A percentile compares a stretch with the other conserved stretches of the same genome.
Conservation (phyloP, 2,888 invertebrate species). For the Agrotis clavis region DNA sequence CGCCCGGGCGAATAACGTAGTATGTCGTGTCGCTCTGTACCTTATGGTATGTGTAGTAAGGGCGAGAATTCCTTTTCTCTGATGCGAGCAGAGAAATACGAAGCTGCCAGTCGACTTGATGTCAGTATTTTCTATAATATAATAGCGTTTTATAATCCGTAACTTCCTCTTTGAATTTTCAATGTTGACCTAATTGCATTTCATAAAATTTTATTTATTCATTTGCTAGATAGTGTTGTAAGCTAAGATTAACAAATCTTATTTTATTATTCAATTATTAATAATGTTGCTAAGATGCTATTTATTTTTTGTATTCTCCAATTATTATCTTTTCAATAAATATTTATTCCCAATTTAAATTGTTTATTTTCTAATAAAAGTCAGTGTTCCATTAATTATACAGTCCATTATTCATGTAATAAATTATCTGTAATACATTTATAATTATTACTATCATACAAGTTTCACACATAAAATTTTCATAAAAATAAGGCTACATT, state of each 20-base stretch:
- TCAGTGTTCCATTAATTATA: slow-evolving; percentile 32
- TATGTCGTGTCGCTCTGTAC: slow-evolving; percentile 65
- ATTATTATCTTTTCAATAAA: slow-evolving; percentile 76
- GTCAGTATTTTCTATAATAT: slow-evolving; percentile 39
- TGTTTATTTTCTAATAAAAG: slow-evolving; percentile 59
- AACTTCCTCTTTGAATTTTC: slow-evolving; percentile 54
- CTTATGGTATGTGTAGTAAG: slow-evolving; percentile 70
- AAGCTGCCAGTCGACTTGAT: slow-evolving; percentile 77
- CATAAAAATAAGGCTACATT: slow-evolving; percentile 33
- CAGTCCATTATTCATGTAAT: slow-evolving; percentile 62
- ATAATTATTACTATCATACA: slow-evolving; percentile 49
- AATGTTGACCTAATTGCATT: slow-evolving; percentile 63
- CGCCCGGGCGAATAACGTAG: slow-evolving; percentile 43
- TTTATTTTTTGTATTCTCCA: slow-evolving; percentile 85
- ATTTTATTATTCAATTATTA: slow-evolving; percentile 66
- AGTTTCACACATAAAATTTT: slow-evolving; percentile 32
- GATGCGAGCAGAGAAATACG: slow-evolving; percentile 87
- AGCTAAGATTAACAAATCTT: slow-evolving; percentile 68
- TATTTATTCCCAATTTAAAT: slow-evolving; percentile 75
- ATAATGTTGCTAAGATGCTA: slow-evolving; percentile 76
- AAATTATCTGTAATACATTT: slow-evolving; percentile 57
- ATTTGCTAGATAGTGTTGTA: slow-evolving; percentile 64
- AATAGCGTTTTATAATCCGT: slow-evolving; percentile 35
- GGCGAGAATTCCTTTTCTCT: slow-evolving; percentile 88
- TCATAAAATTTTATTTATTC: slow-evolving; percentile 50